These are phyloP conservation scores for Kryptolebias ocellatus DNA, from an alignment of 2,797 vertebrate genomes.

Conservation along the genomic window DNA sequence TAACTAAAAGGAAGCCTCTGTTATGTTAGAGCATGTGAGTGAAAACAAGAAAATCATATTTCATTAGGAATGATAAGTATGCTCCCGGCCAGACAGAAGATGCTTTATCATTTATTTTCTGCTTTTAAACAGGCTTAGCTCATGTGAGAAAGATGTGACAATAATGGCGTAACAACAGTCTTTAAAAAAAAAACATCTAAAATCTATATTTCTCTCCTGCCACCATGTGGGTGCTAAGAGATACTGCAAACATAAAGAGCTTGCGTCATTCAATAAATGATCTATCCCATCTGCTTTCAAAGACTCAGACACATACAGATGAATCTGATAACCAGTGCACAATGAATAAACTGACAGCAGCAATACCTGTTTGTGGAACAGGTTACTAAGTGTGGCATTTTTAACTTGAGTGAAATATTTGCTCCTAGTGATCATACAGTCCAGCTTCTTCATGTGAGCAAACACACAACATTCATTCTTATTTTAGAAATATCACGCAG, in stretches of 20 bases:
- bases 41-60: constrained; percentile 24
- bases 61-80: constrained; percentile 63
- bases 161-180: constrained; percentile 45
- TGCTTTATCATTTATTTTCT: constrained; percentile 56
- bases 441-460: too few relatives aligned
- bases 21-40: constrained; percentile 38
- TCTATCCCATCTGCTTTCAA: too few relatives aligned
- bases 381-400: too few relatives aligned
- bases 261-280: background rate
- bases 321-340: background rate
- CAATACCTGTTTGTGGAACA: too few relatives aligned
- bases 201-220: constrained; percentile 67
- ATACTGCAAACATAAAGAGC: constrained; percentile 50
- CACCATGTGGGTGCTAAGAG: constrained; percentile 67
- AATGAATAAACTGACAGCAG: too few relatives aligned
- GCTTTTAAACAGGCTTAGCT: constrained; percentile 53
- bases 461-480: too few relatives aligned
- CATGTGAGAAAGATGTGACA: constrained; percentile 49
- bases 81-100: constrained; percentile 58
- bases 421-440: too few relatives aligned
- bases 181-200: constrained; percentile 7
- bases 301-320: background rate
- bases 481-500: too few relatives aligned
- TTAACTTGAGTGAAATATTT: too few relatives aligned
- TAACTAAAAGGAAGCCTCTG: constrained; percentile 40